These are phyloP conservation scores for Lepus europaeus DNA, from an alignment of 2,113 vertebrate genomes.

Conservation along the genomic window DNA sequence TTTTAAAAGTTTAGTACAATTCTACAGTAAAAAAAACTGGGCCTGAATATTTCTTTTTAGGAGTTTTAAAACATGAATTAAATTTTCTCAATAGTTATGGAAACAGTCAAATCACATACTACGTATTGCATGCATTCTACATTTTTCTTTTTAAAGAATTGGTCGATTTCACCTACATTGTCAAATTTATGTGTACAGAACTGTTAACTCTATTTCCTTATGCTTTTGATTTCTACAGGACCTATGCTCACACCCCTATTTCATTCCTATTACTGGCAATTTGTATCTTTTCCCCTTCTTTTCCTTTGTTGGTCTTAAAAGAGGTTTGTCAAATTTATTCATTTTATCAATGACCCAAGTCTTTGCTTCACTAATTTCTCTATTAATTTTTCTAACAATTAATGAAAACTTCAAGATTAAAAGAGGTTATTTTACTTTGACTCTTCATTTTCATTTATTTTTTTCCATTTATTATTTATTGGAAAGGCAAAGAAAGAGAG, in stretches of 20 bases:
- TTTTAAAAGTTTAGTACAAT: neutral
- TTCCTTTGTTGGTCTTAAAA: neutral
- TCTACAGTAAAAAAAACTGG: neutral
- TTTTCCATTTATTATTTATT: no score
- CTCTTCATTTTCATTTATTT: neutral
- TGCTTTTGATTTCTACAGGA: neutral
- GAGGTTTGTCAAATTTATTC: conserved; percentile 37
- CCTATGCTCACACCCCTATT: neutral
- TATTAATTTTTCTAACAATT: neutral
- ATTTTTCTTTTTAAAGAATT: neutral
- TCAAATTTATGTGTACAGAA: neutral
- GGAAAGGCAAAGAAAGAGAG: no score
- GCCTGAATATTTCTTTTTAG: neutral
- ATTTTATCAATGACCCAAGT: conserved; percentile 23
- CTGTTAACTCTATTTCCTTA: neutral
- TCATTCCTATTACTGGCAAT: neutral
- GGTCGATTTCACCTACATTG: neutral
- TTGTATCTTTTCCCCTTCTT: neutral
- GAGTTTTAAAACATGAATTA: conserved; percentile 27
- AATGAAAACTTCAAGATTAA: conserved; percentile 50
- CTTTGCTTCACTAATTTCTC: conserved; percentile 28
- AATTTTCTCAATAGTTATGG: neutral
- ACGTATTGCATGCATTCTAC: neutral
- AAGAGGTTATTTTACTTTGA: neutral
- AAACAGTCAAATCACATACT: neutral